phyloP scores from a whole-genome alignment of 2,113 vertebrate species.

The Oryzias curvinotus region DNA sequence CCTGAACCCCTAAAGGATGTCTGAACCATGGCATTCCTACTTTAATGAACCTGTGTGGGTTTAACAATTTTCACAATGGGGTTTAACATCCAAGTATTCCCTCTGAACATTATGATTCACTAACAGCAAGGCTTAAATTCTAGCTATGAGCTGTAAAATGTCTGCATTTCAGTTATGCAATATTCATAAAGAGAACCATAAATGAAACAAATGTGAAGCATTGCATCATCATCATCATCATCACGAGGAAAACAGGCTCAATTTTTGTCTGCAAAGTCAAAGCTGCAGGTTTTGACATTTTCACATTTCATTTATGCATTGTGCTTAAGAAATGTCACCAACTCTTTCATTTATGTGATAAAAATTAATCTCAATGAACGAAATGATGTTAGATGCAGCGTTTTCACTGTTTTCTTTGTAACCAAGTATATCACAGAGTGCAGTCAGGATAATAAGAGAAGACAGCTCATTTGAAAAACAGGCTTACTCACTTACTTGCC shows the following conservation, averaged over 20 bases:
- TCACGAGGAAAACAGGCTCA: conserved; percentile 32
- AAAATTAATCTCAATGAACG: too few relatives aligned
- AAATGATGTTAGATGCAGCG: conserved; percentile 25
- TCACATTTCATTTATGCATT: too few relatives aligned
- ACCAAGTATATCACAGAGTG: too few relatives aligned
- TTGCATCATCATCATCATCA: conserved; percentile 13
- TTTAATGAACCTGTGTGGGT: conserved; percentile 63
- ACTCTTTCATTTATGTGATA: too few relatives aligned
- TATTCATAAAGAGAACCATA: conserved; percentile 40
- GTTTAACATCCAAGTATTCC: conserved; percentile 57
- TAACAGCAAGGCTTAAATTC: conserved; percentile 44
- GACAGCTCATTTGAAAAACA: conserved; percentile 47
- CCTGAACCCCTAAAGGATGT: conserved; percentile 50
- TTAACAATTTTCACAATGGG: conserved; percentile 66
- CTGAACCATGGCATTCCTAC: conserved; percentile 45
- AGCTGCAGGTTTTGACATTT: too few relatives aligned
- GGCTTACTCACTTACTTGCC: conserved; percentile 50
- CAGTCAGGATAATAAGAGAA: conserved; percentile 7
- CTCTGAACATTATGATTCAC: conserved; percentile 59
- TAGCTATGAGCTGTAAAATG: conserved; percentile 39
- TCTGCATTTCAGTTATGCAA: conserved; percentile 49
- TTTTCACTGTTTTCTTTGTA: background rate
- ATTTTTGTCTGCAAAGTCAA: conserved; percentile 20
- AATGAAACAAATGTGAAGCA: conserved; percentile 31
- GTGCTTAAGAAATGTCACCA: too few relatives aligned